phyloP scores from a whole-genome alignment of 37 sponge, comb jelly and placozoan species.

The Ianthella basta region DNA sequence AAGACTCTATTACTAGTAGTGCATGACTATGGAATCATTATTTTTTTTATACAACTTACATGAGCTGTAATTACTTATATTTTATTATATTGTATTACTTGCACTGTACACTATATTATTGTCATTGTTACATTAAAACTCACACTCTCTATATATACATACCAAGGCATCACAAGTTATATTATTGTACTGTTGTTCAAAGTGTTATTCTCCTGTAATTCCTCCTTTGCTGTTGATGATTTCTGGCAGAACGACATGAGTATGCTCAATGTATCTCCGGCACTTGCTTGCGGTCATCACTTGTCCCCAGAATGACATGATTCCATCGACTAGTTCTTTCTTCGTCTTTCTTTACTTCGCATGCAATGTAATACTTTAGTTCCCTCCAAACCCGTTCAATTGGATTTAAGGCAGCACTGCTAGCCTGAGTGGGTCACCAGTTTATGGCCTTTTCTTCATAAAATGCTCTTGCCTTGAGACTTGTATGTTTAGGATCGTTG shows the following conservation, averaged over 20 bases:
- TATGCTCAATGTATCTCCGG: neutral
- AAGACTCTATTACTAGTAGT: too few relatives aligned
- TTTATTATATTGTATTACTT: too few relatives aligned
- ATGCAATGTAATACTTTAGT: neutral
- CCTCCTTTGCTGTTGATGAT: constrained; percentile 5
- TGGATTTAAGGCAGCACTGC: neutral
- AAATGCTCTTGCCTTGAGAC: neutral
- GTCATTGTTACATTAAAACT: too few relatives aligned
- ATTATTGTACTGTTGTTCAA: too few relatives aligned
- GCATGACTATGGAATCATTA: too few relatives aligned
- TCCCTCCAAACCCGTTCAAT: neutral
- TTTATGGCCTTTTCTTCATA: constrained; percentile 1
- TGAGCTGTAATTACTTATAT: too few relatives aligned
- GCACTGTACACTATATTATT: too few relatives aligned
- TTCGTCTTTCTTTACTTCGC: neutral
- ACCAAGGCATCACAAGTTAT: too few relatives aligned
- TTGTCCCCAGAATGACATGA: neutral
- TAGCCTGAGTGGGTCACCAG: constrained; percentile 27
- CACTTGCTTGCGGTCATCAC: neutral
- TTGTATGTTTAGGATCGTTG: constrained; percentile 20
- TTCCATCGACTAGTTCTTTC: constrained; percentile 6
- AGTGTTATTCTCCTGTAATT: constrained; percentile 18
- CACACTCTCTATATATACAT: too few relatives aligned
- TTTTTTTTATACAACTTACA: too few relatives aligned
- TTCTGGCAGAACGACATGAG: constrained; percentile 12